These are phyloP conservation scores for Odocoileus hemionus DNA, from an alignment of 2,113 vertebrate genomes.

Conservation along the genomic window DNA sequence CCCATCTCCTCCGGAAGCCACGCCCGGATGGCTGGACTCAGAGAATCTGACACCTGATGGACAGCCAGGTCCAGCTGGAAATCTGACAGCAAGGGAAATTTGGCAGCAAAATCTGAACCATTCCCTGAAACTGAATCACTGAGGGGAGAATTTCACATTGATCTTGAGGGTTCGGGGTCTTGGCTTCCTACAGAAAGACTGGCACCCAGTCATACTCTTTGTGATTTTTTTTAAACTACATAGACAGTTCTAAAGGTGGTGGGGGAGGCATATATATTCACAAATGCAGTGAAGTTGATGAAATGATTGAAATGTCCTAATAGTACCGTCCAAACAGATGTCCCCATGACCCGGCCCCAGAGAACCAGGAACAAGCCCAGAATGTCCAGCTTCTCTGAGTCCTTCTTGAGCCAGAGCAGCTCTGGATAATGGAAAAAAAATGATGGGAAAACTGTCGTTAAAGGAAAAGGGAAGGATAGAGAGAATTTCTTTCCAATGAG, in stretches of 20 bases:
- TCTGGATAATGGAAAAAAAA: neutral
- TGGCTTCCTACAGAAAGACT: neutral
- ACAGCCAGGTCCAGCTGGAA: neutral
- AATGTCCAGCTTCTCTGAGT: neutral
- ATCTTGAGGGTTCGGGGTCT: neutral
- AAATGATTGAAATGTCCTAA: neutral
- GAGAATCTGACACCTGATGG: neutral
- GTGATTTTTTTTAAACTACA: neutral
- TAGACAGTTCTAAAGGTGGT: neutral
- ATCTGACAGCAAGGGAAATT: neutral
- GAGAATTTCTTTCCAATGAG: neutral
- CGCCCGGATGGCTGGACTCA: neutral
- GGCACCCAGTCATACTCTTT: accelerated
- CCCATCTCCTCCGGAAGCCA: neutral
- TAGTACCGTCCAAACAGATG: neutral
- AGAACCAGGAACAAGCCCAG: neutral
- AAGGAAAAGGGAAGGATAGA: neutral
- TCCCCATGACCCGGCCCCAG: accelerated
- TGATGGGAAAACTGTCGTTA: accelerated
- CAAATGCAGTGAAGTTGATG: neutral
- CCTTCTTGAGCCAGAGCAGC: neutral
- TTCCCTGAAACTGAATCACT: neutral
- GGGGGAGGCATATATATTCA: too few relatives aligned
- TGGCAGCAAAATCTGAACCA: neutral
- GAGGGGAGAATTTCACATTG: neutral